Percentiles rank a stretch among this genome's conserved stretches.
phyloP scores from a whole-genome alignment of 2,113 vertebrate genomes.

The Siniperca knerii region DNA sequence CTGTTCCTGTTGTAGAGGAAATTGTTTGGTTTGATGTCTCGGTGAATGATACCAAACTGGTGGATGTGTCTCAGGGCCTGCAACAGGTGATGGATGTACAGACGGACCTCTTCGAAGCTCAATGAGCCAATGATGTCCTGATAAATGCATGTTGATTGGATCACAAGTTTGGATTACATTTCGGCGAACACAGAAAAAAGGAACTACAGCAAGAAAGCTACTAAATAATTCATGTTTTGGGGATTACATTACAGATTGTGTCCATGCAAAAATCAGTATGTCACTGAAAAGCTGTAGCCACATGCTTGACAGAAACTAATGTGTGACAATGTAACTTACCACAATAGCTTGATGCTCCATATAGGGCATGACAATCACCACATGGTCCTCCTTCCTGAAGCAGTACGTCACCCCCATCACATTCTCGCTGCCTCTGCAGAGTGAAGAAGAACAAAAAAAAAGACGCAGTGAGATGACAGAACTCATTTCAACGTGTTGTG shows the following conservation, averaged over 20 bases:
- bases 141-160: conserved; percentile 45
- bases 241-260: background rate
- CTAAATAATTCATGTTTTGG: background rate
- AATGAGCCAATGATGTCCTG: conserved; percentile 93
- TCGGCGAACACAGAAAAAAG: background rate
- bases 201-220: background rate
- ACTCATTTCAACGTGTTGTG: background rate
- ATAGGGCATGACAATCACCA: conserved; percentile 98
- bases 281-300: background rate
- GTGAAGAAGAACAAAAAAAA: background rate
- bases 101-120: conserved; percentile 92
- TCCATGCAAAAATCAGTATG: background rate
- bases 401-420: conserved; percentile 97
- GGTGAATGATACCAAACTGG: conserved; percentile 96
- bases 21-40: conserved; percentile 95
- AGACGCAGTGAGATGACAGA: background rate
- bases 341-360: conserved; percentile 94
- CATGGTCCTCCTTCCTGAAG: conserved; percentile 95
- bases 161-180: background rate
- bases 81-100: conserved; percentile 95
- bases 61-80: conserved; percentile 94
- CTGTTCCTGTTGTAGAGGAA: conserved; percentile 88
- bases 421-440: conserved; percentile 92
- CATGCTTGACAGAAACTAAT: rapidly evolving
- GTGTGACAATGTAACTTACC: conserved; percentile 80